phyloP scores from a whole-genome alignment of 2,797 vertebrate species.

The Amblyopsis hoosieri region DNA sequence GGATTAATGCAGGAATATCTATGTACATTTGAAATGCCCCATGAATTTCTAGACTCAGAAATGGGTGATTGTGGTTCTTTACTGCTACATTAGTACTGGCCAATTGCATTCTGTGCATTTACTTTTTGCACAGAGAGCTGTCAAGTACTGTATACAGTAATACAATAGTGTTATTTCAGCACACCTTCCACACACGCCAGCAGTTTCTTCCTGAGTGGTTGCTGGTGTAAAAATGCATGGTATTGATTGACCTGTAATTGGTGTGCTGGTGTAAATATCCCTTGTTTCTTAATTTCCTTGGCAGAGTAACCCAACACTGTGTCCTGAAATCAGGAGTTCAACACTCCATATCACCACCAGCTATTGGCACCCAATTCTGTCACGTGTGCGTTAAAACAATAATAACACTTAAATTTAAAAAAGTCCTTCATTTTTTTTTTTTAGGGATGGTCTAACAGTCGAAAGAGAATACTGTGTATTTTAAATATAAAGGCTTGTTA shows the following conservation, averaged over 20 bases:
- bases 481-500: too few species aligned
- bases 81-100: not conserved
- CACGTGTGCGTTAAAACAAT: too few species aligned
- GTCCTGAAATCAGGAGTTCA: constrained; percentile 26
- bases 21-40: too few species aligned
- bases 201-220: constrained; percentile 4
- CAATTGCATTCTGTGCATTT: not conserved
- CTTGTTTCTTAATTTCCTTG: not conserved
- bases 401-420: too few species aligned
- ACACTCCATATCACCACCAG: constrained; percentile 51
- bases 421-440: too few species aligned
- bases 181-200: not conserved
- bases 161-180: not conserved
- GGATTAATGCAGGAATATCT: too few species aligned
- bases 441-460: too few species aligned
- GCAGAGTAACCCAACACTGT: constrained; percentile 3
- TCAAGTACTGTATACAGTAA: not conserved
- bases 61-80: too few species aligned
- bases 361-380: constrained; percentile 10
- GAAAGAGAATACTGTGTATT: too few species aligned
- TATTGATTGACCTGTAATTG: constrained; percentile 20
- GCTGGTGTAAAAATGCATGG: not conserved
- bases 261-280: constrained; percentile 3
- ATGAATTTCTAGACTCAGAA: too few species aligned
- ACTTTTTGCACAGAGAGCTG: too few species aligned